Percentiles rank a stretch among this genome's conserved stretches.
Conservation (phyloP, 2,797 vertebrate genomes). For the Sebastes minor region DNA sequence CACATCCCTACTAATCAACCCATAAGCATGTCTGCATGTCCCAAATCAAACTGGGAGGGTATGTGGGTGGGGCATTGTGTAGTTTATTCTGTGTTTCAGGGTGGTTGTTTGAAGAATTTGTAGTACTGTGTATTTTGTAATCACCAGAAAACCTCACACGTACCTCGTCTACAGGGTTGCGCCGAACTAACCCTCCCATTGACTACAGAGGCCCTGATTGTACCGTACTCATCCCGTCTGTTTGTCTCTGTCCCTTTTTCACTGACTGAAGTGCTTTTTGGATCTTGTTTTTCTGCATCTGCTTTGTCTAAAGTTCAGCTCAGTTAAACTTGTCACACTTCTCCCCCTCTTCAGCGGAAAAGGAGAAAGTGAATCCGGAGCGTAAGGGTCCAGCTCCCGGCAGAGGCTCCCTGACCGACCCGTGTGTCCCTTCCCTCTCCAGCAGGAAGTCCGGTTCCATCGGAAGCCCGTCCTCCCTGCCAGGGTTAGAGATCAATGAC, state of each 20-base stretch:
- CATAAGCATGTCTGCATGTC: constrained; percentile 84
- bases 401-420: constrained; percentile 50
- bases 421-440: background rate
- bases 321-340: background rate
- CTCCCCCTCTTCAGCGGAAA: constrained; percentile 62
- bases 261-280: constrained; percentile 17
- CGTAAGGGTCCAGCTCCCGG: constrained; percentile 41
- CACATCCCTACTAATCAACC: constrained; percentile 77
- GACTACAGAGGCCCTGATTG: constrained; percentile 54
- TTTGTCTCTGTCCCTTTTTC: constrained; percentile 15
- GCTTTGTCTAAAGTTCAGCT: background rate
- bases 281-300: constrained; percentile 1
- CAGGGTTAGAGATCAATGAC: constrained; percentile 59
- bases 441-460: constrained; percentile 54
- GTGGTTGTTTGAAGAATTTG: constrained; percentile 23
- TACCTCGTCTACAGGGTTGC: constrained; percentile 16
- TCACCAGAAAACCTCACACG: constrained; percentile 11
- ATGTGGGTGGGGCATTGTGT: constrained; percentile 23
- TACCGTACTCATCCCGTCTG: constrained; percentile 34
- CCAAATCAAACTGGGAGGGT: constrained; percentile 56
- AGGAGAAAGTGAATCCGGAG: constrained; percentile 61
- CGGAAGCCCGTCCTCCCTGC: constrained; percentile 3
- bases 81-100: constrained; percentile 18
- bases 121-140: constrained; percentile 19
- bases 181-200: constrained; percentile 60